Evolutionary conservation across 2,888 invertebrate genomes (phyloP), one percentile per base, ranked within the genome.

Genomic region (Drosophila mimetica): DNA sequence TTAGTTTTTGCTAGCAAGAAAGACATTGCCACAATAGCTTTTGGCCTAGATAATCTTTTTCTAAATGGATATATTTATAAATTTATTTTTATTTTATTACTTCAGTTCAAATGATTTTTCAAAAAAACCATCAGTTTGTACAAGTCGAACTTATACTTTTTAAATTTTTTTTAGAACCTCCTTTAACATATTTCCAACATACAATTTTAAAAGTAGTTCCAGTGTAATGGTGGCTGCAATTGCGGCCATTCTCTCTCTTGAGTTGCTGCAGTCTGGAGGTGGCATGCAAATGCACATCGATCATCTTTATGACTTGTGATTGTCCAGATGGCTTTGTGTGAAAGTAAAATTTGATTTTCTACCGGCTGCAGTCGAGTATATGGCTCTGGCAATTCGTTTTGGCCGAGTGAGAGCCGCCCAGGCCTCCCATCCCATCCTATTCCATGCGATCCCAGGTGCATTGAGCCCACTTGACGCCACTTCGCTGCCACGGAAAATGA

Each of bases 261-360:
- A 37, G n/a, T 3, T 67, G 52, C 4, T 67, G 52, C 50, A 52
- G 52, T 69, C 47, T 64, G 60, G 46, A 59, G 60, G 50, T 51
- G 64, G 69, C 71, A 82, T 85, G 83, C 79, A 77, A 79, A 85
- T 87, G 86, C 86, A 82, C 86, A 82, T 82, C 86, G 86, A 82
- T 86, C 86, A 82, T 77, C 72, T 73, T 74, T 67, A 73, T 84
- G 82, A 73, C 78, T 74, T 76, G 79, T 32, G 71, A 81, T 80
- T 79, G 82, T 86, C 73, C 71, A 76, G 72, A 75, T 75, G 77
- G 44, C 60, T 54, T 64, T 70, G 54, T 64, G 86, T 85, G 84
- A 84, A 84, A 84, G 84, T 84, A 84, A 87, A 84, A 84, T 77
- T 79, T 73, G 65, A 75, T 85, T 75, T 74, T 72, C 48, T 59